Conservation (phyloP, 2,888 invertebrate genomes). For the Xestia sexstrigata region DNA sequence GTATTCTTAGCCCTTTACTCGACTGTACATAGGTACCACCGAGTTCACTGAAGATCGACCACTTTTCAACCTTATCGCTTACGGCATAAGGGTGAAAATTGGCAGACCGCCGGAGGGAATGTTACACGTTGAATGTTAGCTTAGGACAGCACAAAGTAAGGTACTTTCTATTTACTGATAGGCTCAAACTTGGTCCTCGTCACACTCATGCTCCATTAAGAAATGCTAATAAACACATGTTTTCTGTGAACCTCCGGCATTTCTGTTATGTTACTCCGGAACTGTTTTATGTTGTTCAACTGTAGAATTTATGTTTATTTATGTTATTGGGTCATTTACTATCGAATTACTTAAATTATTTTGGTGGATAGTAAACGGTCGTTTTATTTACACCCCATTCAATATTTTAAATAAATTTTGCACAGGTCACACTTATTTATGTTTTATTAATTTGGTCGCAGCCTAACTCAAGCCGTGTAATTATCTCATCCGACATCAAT, state of each 20-base stretch:
- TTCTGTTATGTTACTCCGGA: slow-evolving; percentile 13
- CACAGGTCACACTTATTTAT: too few relatives aligned
- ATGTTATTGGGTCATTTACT: neutral
- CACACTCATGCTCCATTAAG: slow-evolving; percentile 49
- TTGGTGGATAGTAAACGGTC: neutral
- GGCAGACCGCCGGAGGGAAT: slow-evolving; percentile 29
- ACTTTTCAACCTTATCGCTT: neutral
- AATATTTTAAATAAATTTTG: neutral
- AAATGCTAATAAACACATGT: slow-evolving; percentile 33
- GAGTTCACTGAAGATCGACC: neutral
- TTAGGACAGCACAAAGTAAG: slow-evolving; percentile 59
- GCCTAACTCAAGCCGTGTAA: neutral
- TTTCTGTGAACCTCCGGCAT: slow-evolving; percentile 16
- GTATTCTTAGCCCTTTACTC: neutral
- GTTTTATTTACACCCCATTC: neutral
- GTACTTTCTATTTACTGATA: slow-evolving; percentile 59
- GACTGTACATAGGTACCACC: slow-evolving; percentile 5
- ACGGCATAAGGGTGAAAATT: neutral
- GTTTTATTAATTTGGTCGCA: neutral
- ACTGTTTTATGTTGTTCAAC: slow-evolving; percentile 18
- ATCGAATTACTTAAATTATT: neutral
- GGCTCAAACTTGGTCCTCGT: slow-evolving; percentile 41
- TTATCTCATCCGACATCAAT: neutral
- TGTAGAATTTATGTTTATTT: neutral
- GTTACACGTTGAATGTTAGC: slow-evolving; percentile 59